These are phyloP conservation scores for Philereme vetulata DNA, from an alignment of 2,888 invertebrate species.

Conservation along the genomic window DNA sequence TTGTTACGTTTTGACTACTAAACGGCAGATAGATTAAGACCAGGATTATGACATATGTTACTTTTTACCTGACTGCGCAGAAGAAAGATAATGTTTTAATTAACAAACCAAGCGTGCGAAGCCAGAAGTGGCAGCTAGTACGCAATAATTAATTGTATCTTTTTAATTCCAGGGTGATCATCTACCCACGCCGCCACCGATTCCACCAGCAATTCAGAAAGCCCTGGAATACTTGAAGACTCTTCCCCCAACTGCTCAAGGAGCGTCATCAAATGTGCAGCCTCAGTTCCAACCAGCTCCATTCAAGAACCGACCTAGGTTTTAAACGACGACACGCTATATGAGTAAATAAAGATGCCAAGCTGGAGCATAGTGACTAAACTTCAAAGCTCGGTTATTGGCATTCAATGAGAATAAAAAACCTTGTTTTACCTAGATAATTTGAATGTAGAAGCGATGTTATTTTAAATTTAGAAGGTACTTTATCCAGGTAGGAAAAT, in stretches of 20 bases:
- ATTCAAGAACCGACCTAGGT: constrained; percentile 57
- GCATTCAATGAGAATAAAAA: too few species aligned
- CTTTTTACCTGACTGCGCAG: too few species aligned
- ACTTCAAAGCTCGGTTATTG: neutral
- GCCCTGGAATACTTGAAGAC: constrained; percentile 86
- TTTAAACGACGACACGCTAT: constrained; percentile 39
- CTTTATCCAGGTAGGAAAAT: too few species aligned
- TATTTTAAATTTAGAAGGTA: too few species aligned
- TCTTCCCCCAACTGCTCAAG: constrained; percentile 76
- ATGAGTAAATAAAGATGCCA: neutral
- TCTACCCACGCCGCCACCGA: constrained; percentile 92
- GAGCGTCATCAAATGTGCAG: constrained; percentile 62
- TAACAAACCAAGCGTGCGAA: too few species aligned
- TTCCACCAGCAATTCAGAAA: constrained; percentile 88
- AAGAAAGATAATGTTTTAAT: too few species aligned
- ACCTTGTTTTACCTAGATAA: neutral
- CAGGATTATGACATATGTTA: too few species aligned
- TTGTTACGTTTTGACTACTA: too few species aligned
- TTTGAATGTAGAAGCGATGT: too few species aligned
- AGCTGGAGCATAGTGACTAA: neutral
- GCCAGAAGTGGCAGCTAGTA: too few species aligned
- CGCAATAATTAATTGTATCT: constrained; percentile 10
- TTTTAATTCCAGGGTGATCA: constrained; percentile 85
- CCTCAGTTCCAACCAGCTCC: constrained; percentile 61
- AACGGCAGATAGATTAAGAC: too few species aligned